A percentile compares a stretch with the other conserved stretches of the same genome.
phyloP scores from a whole-genome alignment of 2,797 vertebrate genomes.

The Neosilurus hyrtlii region DNA sequence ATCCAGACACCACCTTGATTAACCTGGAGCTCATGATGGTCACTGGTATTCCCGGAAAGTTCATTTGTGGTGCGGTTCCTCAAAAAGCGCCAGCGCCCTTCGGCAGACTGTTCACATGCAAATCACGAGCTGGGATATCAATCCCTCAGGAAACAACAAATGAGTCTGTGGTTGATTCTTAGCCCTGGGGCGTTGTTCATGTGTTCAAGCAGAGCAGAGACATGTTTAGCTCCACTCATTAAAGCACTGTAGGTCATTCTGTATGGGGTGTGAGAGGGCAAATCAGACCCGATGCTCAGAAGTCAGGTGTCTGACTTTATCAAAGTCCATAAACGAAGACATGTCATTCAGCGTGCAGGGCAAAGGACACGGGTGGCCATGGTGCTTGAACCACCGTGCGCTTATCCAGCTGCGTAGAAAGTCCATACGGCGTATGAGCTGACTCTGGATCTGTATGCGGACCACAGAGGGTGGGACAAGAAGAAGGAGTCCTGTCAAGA shows the following conservation, averaged over 20 bases:
- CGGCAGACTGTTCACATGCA: neutral
- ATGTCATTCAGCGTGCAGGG: slow-evolving; percentile 57
- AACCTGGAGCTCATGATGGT: slow-evolving; percentile 5
- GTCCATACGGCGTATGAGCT: slow-evolving; percentile 36
- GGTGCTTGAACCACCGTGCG: slow-evolving; percentile 31
- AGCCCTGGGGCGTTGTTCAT: slow-evolving; percentile 13
- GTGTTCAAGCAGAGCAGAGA: slow-evolving; percentile 17
- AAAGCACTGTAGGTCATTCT: neutral
- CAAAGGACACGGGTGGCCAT: slow-evolving; percentile 14
- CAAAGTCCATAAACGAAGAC: slow-evolving; percentile 48
- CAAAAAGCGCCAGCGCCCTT: neutral
- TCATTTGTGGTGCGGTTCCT: neutral
- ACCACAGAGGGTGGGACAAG: neutral
- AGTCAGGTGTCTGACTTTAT: slow-evolving; percentile 30
- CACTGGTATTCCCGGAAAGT: slow-evolving; percentile 31
- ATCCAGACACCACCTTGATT: neutral
- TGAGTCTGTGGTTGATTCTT: slow-evolving; percentile 1
- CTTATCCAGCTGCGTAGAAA: slow-evolving; percentile 16
- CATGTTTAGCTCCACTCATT: slow-evolving; percentile 4
- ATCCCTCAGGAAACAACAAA: neutral
- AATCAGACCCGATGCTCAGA: slow-evolving; percentile 13
- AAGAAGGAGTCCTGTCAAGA: slow-evolving; percentile 46
- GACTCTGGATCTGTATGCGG: slow-evolving; percentile 30
- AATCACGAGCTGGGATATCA: slow-evolving; percentile 3
- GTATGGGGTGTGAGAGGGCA: neutral